These are phyloP conservation scores for Tachysurus fulvidraco DNA, from an alignment of 2,113 vertebrate genomes.

Conservation along the genomic window DNA sequence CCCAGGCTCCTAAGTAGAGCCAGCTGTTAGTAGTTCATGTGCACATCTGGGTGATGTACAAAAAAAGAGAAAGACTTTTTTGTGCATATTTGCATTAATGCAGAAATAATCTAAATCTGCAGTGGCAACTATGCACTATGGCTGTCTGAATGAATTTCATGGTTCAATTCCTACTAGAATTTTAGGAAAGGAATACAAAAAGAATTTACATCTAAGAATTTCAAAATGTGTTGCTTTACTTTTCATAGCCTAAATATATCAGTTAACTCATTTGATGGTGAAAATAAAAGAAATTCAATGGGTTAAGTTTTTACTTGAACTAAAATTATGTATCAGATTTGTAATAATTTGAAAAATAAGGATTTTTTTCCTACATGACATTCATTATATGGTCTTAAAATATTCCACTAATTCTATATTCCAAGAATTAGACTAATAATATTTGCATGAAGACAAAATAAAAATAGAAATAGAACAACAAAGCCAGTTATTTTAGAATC, in stretches of 20 bases:
- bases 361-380: background rate
- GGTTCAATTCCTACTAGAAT: background rate
- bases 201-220: background rate
- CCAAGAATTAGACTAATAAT: background rate
- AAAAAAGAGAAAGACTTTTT: background rate
- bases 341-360: background rate
- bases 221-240: background rate
- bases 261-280: background rate
- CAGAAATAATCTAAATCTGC: background rate
- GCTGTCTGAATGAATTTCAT: background rate
- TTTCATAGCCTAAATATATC: background rate
- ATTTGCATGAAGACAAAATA: background rate
- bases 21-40: conserved; percentile 53
- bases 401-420: background rate
- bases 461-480: background rate
- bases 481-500: background rate
- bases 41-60: background rate
- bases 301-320: background rate
- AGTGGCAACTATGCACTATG: background rate
- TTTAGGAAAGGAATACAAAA: background rate
- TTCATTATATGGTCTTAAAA: background rate
- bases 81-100: background rate
- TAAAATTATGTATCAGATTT: background rate
- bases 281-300: background rate
- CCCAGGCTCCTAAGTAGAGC: conserved; percentile 44